phyloP scores from a whole-genome alignment of 2,888 invertebrate species.

The Aporophyla nigra region DNA sequence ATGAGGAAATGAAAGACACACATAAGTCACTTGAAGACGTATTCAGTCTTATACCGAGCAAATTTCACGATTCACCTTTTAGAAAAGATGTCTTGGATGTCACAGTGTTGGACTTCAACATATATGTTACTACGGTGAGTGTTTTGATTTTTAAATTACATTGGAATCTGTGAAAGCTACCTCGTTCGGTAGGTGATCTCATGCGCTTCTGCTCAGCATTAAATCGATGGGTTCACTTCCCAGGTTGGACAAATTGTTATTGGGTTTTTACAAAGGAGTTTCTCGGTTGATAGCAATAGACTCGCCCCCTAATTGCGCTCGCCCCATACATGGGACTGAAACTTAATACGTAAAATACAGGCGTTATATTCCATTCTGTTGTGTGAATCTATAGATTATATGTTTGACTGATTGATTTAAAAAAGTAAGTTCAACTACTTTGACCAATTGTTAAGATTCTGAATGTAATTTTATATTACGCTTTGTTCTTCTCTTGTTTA shows the following conservation, averaged over 20 bases:
- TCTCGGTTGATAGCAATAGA: neutral
- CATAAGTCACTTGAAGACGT: constrained; percentile 31
- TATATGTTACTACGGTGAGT: constrained; percentile 43
- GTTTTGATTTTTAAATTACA: neutral
- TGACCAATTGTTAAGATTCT: neutral
- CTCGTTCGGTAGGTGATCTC: neutral
- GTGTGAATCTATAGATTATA: neutral
- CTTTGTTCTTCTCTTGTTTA: neutral
- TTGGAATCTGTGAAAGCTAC: neutral
- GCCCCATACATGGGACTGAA: too few species aligned
- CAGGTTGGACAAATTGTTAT: neutral
- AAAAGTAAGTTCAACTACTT: neutral
- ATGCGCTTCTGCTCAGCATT: neutral
- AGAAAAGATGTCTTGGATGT: neutral
- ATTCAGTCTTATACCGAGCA: constrained; percentile 23
- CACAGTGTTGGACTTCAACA: constrained; percentile 20
- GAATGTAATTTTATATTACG: neutral
- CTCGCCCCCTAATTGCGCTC: neutral
- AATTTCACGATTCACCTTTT: constrained; percentile 23
- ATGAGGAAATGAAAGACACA: constrained; percentile 5
- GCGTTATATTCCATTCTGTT: neutral
- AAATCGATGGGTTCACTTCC: neutral
- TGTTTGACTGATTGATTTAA: too few species aligned
- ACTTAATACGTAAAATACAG: neutral
- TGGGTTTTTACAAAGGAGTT: neutral